Evolutionary conservation across 2,113 vertebrate species (phyloP), one percentile per base, ranked within the genome.

Genomic region (Gymnarchus niloticus): DNA sequence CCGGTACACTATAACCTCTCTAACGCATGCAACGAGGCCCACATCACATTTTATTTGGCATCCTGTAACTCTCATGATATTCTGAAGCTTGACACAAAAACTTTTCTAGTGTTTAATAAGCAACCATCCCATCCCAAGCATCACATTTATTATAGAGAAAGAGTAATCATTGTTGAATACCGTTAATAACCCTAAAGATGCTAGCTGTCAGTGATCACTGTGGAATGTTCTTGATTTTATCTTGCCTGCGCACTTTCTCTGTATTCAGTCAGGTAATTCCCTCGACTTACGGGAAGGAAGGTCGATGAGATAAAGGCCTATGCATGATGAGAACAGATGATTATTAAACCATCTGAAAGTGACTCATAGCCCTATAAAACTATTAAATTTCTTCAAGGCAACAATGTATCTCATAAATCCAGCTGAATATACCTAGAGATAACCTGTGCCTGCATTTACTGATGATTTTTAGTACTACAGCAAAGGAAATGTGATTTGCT

Each of bases 341-440:
- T 78, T 44, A 21, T 77, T 85, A 52, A 23, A 59, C 3, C 17
- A 6, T n/a, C 76, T 59, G 54, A 52, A 56, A 56, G 49, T 80
- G 49, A 44, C 51, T 56, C 65, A 78, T 46, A 56, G n/a, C 28
- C 69, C 51, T 78, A 46, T 61, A 65, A 81, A 85, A 23, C 17
- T 56, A 33, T 73, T 59, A 59, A 49, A 25, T 33, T 77, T 46
- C 23, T 17, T 85, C 6, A 85, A 48, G 46, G 78, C 65, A 37
- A 25, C 48, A 85, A 23, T 25, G 52, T 61, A 23, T 33, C 19
- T 84, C n/a, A 76, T 84, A 69, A 84, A 84, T 76, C 48, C 61
- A 54, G 52, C 28, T 21, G 46, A 25, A 85, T 76, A 56, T 28
- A 54, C 61, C 49, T n/a, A 52, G 9, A 77, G 84, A 37, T 49